Percentiles rank a stretch among this genome's conserved stretches.
Evolutionary conservation across 2,797 vertebrate species (phyloP).

Genomic region (Gobionotothen gibberifrons): DNA sequence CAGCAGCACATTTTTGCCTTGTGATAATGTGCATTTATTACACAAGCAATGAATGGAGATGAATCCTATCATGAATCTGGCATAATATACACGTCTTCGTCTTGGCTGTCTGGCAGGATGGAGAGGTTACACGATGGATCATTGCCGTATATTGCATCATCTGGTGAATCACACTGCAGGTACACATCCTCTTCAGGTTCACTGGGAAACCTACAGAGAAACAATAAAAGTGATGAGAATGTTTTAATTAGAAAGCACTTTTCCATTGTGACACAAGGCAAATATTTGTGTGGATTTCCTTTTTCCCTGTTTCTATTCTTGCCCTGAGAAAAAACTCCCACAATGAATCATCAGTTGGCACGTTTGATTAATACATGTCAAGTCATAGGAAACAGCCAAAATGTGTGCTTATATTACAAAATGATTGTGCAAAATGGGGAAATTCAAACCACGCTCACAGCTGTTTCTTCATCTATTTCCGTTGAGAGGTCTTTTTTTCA

Average conservation of each 20-base stretch:
- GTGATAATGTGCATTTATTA: not conserved
- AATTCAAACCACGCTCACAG: conserved; percentile 15
- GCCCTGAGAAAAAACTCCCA: conserved; percentile 19
- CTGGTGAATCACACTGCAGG: conserved; percentile 70
- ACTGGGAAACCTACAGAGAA: conserved; percentile 42
- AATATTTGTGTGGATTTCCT: conserved; percentile 24
- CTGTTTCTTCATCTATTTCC: conserved; percentile 49
- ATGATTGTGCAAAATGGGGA: conserved; percentile 56
- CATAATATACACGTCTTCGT: conserved; percentile 78
- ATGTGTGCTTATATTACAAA: conserved; percentile 1
- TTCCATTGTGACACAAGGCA: conserved; percentile 12
- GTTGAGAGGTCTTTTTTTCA: not conserved
- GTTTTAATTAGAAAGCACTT: conserved; percentile 10
- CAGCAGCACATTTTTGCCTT: not conserved
- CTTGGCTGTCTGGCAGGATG: conserved; percentile 36
- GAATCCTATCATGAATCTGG: conserved; percentile 64
- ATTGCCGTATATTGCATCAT: conserved; percentile 83
- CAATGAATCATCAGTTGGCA: conserved; percentile 37
- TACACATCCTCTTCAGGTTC: conserved; percentile 71
- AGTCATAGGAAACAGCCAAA: not conserved
- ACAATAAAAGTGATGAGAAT: not conserved
- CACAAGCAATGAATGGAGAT: not conserved
- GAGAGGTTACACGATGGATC: conserved; percentile 62
- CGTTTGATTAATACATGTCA: conserved; percentile 5
- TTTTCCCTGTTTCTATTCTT: conserved; percentile 16